phyloP scores from a whole-genome alignment of 2,797 vertebrate genomes.

The Myotis vivesi region DNA sequence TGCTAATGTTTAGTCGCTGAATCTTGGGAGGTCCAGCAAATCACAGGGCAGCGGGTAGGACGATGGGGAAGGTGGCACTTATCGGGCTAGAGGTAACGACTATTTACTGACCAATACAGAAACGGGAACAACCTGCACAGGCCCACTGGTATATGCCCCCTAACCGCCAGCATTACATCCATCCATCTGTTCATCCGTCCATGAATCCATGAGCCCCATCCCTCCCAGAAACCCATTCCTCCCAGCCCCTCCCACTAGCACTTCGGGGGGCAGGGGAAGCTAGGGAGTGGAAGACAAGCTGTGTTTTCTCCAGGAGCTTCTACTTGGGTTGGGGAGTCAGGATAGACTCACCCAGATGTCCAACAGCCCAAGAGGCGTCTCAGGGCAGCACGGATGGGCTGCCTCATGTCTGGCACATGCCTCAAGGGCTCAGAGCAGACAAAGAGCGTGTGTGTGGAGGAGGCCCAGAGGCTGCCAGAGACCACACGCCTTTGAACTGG shows the following conservation, averaged over 20 bases:
- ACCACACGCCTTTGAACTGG: background rate
- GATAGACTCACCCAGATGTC: background rate
- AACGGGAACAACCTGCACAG: background rate
- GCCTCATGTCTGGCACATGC: background rate
- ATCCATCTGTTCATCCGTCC: background rate
- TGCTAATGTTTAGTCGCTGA: constrained; percentile 3
- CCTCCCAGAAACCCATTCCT: background rate
- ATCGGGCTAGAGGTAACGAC: no score
- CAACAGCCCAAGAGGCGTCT: background rate
- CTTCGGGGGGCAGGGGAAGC: no score
- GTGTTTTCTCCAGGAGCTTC: background rate
- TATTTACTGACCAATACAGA: background rate
- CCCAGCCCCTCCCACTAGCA: background rate
- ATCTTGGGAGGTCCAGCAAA: background rate
- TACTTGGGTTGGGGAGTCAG: background rate
- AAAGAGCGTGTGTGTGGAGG: background rate
- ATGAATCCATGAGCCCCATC: background rate
- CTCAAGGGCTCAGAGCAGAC: background rate
- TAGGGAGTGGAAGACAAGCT: background rate
- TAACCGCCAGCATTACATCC: background rate
- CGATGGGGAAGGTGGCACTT: background rate
- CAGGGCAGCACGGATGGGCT: background rate
- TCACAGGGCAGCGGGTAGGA: background rate
- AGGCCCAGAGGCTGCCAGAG: background rate
- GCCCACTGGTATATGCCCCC: background rate